Conservation (phyloP, 2,113 vertebrate genomes). For the Paramormyrops kingsleyae region DNA sequence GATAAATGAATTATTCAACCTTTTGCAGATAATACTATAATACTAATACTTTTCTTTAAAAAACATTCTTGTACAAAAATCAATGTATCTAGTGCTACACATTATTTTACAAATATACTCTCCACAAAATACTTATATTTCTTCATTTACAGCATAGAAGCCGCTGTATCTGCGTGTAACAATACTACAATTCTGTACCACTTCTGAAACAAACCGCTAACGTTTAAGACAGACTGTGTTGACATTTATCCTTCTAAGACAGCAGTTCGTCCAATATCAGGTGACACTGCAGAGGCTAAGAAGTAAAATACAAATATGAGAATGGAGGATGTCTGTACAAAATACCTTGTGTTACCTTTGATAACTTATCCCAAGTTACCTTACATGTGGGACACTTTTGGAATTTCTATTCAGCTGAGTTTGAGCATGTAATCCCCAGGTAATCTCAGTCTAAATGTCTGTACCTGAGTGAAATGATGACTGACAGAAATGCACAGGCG, state of each 20-base stretch:
- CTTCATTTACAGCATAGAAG: neutral
- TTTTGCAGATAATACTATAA: neutral
- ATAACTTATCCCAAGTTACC: neutral
- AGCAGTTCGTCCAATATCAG: neutral
- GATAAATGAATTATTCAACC: neutral
- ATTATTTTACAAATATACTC: neutral
- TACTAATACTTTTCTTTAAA: neutral
- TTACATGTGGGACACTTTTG: neutral
- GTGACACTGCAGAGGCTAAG: neutral
- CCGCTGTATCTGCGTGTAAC: neutral
- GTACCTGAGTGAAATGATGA: constrained; percentile 42
- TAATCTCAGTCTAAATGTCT: neutral
- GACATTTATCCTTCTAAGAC: neutral
- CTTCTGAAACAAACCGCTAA: neutral
- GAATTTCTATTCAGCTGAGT: neutral
- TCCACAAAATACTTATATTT: neutral
- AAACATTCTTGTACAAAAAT: neutral
- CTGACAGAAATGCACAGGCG: constrained; percentile 31
- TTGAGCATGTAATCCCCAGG: neutral
- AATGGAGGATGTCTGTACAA: neutral
- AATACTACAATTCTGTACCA: neutral
- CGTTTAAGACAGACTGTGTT: neutral
- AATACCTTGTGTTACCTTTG: neutral
- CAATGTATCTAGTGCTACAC: neutral
- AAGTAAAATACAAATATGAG: neutral